Conservation (phyloP, 2,797 vertebrate genomes). For the Podargus strigoides region DNA sequence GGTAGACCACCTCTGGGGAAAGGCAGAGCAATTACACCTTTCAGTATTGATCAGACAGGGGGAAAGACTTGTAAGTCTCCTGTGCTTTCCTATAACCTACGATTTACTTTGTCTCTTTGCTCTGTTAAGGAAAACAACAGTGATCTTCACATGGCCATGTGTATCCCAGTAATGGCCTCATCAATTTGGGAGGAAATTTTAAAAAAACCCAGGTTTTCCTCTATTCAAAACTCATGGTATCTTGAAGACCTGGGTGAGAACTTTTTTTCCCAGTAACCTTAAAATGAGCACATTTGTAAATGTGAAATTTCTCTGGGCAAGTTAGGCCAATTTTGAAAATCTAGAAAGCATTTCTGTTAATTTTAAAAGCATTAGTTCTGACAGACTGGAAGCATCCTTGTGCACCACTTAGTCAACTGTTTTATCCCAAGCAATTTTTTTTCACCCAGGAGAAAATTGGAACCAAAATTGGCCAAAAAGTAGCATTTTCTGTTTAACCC, state of each 20-base stretch:
- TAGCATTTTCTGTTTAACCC: background rate
- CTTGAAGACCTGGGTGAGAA: background rate
- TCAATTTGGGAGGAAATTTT: background rate
- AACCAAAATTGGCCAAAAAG: background rate
- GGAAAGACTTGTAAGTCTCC: constrained; percentile 4
- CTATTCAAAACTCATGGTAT: background rate
- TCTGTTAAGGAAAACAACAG: background rate
- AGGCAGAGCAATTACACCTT: background rate
- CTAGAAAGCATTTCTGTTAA: background rate
- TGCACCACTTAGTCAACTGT: background rate
- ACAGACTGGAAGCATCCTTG: background rate
- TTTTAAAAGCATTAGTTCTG: background rate
- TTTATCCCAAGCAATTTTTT: background rate
- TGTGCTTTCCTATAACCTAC: background rate
- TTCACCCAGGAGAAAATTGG: background rate
- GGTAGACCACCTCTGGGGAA: background rate
- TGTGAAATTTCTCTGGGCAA: background rate
- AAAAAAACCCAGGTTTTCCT: background rate
- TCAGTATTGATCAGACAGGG: background rate
- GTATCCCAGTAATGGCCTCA: background rate
- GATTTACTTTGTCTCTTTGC: background rate
- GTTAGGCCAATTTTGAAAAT: background rate
- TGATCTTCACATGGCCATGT: background rate
- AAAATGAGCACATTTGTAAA: background rate
- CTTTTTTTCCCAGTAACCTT: background rate